Base-by-base conservation (phyloP, 2,797 vertebrate genomes). In the Cossypha dichroa region DNA sequence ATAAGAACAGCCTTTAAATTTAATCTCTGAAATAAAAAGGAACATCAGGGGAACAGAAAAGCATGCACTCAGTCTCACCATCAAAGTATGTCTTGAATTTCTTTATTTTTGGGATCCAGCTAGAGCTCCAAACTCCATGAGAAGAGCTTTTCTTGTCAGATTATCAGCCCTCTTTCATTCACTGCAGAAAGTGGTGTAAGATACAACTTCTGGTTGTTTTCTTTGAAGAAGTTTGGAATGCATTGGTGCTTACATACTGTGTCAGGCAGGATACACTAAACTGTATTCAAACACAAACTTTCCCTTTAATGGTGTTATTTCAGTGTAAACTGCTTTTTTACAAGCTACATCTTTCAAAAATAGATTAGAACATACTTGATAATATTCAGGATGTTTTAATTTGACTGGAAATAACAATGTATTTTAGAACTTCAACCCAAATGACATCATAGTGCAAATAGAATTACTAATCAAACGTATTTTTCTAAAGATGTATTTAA, bases 1-100 rank as follows among this genome's bases (percentile, higher is more conserved):
- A 75, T 55, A 81, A 80, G 80, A 85, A 73, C 6, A 90, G 40
- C 38, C 58, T 85, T 90, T 60, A 55, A 90, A 64, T 69, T 62
- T 80, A 89, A 91, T 95, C 58, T 67, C 62, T 28, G n/a, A 85
- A 89, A 90, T 85, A 60, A 82, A 92, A 92, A 49, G 38, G 56
- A 87, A 16, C 52, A 31, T 78, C 40, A 23, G 34, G 19, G 58
- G 55, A 93, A 63, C 10, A 51, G 68, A 68, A 81, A 83, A 48
- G 34, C 31, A 4, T 22, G 43, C 49, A 56, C 45, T 73, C 52
- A 13, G 49, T 70, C 74, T 87, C 31, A 20, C 83, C 74, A 76
- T 85, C 67, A 33, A 82, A 76, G 36, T 49, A 15, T 85, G 66
- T 90, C 80, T 70, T 60, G 38, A 46, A 64, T 80, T 31, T 64